Percentiles rank a stretch among this genome's conserved stretches.
Conservation (phyloP, 53 echinoderm and acorn worm species). For the Crossaster papposus region DNA sequence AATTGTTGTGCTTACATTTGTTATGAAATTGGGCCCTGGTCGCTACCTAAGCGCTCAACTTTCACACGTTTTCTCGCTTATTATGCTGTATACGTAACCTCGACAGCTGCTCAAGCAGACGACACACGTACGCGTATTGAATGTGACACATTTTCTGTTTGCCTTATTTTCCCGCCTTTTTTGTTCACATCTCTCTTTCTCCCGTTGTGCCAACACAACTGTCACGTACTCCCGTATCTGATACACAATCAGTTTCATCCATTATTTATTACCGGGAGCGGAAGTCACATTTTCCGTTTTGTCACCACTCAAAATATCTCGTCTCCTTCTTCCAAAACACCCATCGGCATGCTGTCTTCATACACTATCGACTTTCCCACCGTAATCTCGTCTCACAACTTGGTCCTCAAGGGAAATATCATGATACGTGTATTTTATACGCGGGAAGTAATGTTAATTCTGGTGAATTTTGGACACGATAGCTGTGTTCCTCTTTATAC, state of each 20-base stretch:
- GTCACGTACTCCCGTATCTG: not conserved
- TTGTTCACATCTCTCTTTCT: not conserved
- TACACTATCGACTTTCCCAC: too few species aligned
- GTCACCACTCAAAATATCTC: too few species aligned
- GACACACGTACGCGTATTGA: not conserved
- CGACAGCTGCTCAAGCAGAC: not conserved
- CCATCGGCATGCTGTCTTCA: too few species aligned
- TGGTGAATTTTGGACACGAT: too few species aligned
- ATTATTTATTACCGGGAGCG: not conserved
- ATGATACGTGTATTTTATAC: too few species aligned
- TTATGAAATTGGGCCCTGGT: too few species aligned
- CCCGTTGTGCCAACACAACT: not conserved
- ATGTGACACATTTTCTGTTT: not conserved
- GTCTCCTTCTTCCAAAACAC: too few species aligned
- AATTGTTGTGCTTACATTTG: too few species aligned
- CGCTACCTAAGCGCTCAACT: not conserved
- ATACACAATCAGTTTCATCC: not conserved
- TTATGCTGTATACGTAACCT: not conserved
- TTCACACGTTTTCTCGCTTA: not conserved
- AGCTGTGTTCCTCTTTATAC: too few species aligned
- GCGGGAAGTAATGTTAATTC: too few species aligned
- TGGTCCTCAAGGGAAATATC: too few species aligned
- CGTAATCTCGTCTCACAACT: too few species aligned
- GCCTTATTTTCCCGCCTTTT: not conserved
- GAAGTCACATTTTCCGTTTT: not conserved